Base-by-base conservation (phyloP, 2,888 invertebrate genomes). In the Watsonalla binaria region DNA sequence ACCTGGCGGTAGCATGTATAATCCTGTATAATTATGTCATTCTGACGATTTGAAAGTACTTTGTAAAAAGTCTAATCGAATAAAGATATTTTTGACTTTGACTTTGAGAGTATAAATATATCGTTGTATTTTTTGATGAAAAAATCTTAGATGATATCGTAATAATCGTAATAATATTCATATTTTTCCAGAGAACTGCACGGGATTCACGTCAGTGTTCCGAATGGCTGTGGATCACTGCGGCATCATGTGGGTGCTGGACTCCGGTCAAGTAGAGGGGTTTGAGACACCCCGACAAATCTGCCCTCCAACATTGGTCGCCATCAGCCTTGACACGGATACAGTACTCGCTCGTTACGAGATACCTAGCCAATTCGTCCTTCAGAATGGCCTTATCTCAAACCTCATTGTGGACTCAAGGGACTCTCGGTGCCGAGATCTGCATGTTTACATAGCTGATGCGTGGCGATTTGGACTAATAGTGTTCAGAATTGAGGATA, bases 161-260 rank as follows among this genome's bases (percentile, higher is more conserved):
- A 24, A 24, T 24, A n/a, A n/a, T 4, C 24, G 24, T 24, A 24
- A 24, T 2, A 24, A 24, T 24, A 24, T 42, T 5, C 11, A 42
- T 64, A 48, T 58, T 60, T 62, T 70, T 66, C 52, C 78, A 90
- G 91, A 37, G 52, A 93, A 89, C 63, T 90, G 90, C 63, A 84
- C 82, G 24, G 94, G 94, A 45, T 86, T 96, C 54, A 95, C 95
- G 0, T 96, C 96, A 0, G 94, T 96, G 2, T 96, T 95, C 75
- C 92, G 96, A n/a, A 92, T 95, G 72, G 92, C 92, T 68, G 93
- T 95, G 0, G 96, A 96, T 77, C 92, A 92, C 48, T 96, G 96
- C 68, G 94, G 94, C 51, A 92, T 95, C 2, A 90, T 96, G 67
- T 96, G 96, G 96, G 92, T 95, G 0, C 90, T 96, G 34, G 96